Percentiles rank a stretch among this genome's conserved stretches.
These are phyloP conservation scores for Thereva unica DNA, from an alignment of 2,888 invertebrate genomes.

Conservation along the genomic window DNA sequence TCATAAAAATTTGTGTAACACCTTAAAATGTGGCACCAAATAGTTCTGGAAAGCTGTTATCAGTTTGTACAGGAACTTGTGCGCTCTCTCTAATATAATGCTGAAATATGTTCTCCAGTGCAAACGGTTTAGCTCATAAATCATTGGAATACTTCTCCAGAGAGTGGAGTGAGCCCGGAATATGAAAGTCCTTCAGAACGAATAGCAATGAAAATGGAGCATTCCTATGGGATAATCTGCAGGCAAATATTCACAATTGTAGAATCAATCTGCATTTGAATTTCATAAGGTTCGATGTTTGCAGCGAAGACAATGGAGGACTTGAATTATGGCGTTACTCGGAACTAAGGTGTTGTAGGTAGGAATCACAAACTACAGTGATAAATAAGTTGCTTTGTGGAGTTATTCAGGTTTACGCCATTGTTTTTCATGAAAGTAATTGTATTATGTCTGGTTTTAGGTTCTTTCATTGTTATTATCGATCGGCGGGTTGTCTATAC, in stretches of 20 bases:
- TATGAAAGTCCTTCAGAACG: conserved; percentile 10
- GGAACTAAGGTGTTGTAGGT: too few species aligned
- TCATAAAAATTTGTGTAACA: conserved; percentile 26
- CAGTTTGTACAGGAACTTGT: conserved; percentile 34
- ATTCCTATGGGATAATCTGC: conserved; percentile 31
- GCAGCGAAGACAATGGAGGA: not conserved
- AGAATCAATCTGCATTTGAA: conserved; percentile 34
- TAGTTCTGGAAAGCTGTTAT: conserved; percentile 21
- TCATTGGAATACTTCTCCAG: conserved; percentile 23
- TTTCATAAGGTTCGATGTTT: conserved; percentile 28
- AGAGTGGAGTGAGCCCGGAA: not conserved
- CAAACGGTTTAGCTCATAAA: conserved; percentile 28
- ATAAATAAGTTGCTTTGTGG: too few species aligned
- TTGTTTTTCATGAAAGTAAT: too few species aligned
- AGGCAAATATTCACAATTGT: conserved; percentile 27
- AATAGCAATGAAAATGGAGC: conserved; percentile 18
- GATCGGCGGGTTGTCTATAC: too few species aligned
- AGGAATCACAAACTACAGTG: too few species aligned
- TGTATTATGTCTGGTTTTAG: too few species aligned
- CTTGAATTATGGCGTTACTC: too few species aligned
- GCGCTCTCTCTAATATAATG: conserved; percentile 30
- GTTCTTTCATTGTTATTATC: too few species aligned
- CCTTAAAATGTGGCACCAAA: conserved; percentile 31
- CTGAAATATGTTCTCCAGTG: conserved; percentile 30
- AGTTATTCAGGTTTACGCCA: too few species aligned